Conservation (phyloP, 2,113 vertebrate species). For the Callopanchax toddi region DNA sequence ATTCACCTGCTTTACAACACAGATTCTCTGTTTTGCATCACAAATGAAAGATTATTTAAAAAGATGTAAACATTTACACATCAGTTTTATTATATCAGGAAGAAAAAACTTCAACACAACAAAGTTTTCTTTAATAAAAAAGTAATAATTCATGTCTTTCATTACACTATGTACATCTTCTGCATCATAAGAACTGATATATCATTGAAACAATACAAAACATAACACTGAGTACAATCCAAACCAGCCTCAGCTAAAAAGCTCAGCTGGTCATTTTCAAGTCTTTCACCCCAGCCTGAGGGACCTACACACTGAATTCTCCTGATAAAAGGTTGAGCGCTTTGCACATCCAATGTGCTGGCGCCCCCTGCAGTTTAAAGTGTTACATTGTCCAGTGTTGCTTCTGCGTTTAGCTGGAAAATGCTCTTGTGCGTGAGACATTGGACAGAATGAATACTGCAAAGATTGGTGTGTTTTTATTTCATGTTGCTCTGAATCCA, state of each 20-base stretch:
- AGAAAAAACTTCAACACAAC: slow-evolving; percentile 17
- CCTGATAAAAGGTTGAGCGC: slow-evolving; percentile 24
- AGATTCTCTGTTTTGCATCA: slow-evolving; percentile 16
- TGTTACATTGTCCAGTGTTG: slow-evolving; percentile 75
- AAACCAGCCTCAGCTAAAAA: slow-evolving; percentile 44
- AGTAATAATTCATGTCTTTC: slow-evolving; percentile 39
- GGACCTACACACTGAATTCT: slow-evolving; percentile 45
- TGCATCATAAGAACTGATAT: slow-evolving; percentile 41
- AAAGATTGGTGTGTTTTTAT: slow-evolving; percentile 72
- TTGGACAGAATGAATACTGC: not conserved
- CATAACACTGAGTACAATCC: slow-evolving; percentile 61
- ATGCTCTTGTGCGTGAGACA: slow-evolving; percentile 44
- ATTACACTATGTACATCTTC: slow-evolving; percentile 77
- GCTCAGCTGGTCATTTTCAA: slow-evolving; percentile 64
- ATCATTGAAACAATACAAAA: slow-evolving; percentile 72
- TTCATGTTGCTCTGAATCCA: slow-evolving; percentile 96
- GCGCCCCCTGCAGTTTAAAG: slow-evolving; percentile 63
- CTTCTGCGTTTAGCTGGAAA: slow-evolving; percentile 46
- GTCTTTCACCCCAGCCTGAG: slow-evolving; percentile 47
- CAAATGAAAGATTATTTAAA: not conserved
- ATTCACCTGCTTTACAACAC: slow-evolving; percentile 42
- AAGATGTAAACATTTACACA: not conserved
- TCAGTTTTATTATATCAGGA: not conserved
- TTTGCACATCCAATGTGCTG: slow-evolving; percentile 53
- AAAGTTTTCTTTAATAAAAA: slow-evolving; percentile 60